Base-by-base conservation (phyloP, 2,888 invertebrate species). In the Punctoribates punctum region DNA sequence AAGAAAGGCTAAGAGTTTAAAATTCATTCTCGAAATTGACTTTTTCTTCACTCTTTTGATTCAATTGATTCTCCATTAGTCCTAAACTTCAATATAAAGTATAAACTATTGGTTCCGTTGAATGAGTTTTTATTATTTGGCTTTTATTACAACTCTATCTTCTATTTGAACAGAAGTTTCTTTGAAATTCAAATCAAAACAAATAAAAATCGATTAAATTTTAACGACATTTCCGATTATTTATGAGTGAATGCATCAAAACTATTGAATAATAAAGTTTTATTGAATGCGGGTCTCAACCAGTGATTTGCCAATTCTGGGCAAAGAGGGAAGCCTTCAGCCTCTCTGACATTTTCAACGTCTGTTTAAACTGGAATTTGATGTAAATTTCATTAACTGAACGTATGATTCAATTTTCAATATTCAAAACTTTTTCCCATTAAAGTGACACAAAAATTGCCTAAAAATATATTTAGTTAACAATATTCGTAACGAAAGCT, bases 51-150 rank as follows among this genome's bases (percentile, higher is more conserved):
- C n/a, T 54, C n/a, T 8, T 54, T 54, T 54, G 54, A 54, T 6
- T 54, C 54, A 54, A 54, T 54, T 54, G 54, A 20, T 54, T 54
- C 20, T 17, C 20, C n/a, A 54, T 54, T 54, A 54, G 54, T 54
- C 17, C 17, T 17, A 48, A 15, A 48, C n/a, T 34, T 34, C 8
- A 34, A 34, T 3, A 34, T 34, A 8, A 34, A 34, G 54, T 54
- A n/a, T 6, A 54, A 54, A 15, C 15, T 6, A 54, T 54, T 54
- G 15, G n/a, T 54, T 54, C 54, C 20, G n/a, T 54, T 54, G 4
- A 20, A 5, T 54, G 54, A 17, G n/a, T 20, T 20, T 54, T 54
- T 54, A 54, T 48, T 48, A 48, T 48, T 17, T 34, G 34, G 34
- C 2, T 48, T 48, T 17, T 17, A 48, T 48, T 48, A 2, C 46